phyloP scores from a whole-genome alignment of 1,140 invertebrate genomes.

The Chrysomallon squamiferum region DNA sequence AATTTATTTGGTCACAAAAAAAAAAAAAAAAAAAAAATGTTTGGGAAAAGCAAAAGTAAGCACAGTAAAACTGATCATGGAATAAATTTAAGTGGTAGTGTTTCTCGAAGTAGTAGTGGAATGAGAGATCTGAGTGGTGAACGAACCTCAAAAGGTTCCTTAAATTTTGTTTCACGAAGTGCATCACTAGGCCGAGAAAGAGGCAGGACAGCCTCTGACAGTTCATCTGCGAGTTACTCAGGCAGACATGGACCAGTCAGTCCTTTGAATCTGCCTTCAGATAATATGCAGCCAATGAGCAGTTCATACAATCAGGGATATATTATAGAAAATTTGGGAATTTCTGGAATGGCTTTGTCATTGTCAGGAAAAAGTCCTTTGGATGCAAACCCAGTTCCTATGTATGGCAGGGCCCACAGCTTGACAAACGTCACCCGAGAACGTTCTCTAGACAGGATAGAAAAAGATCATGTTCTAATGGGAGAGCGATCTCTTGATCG shows the following conservation, averaged over 20 bases:
- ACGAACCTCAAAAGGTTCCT: background rate
- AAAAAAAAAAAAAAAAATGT: too few species aligned
- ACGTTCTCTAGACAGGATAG: slow-evolving; percentile 42
- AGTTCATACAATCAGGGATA: slow-evolving; percentile 24
- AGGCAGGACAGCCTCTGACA: background rate
- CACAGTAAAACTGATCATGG: background rate
- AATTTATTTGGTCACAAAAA: too few species aligned
- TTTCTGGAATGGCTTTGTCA: background rate
- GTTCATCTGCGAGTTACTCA: background rate
- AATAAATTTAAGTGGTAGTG: background rate
- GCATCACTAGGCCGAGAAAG: background rate
- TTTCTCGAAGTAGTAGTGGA: background rate
- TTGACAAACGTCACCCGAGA: slow-evolving; percentile 27
- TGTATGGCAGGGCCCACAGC: slow-evolving; percentile 38
- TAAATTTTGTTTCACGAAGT: background rate
- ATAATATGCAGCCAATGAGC: slow-evolving; percentile 41
- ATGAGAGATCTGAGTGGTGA: background rate
- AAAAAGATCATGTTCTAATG: slow-evolving; percentile 34
- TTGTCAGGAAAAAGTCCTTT: slow-evolving; percentile 3
- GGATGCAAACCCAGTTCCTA: background rate
- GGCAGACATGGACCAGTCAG: slow-evolving; percentile 22
- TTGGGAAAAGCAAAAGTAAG: background rate
- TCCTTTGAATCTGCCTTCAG: slow-evolving; percentile 44
- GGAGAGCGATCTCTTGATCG: slow-evolving; percentile 49
- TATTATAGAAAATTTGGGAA: slow-evolving; percentile 5